Percentiles rank a stretch among this genome's conserved stretches.
phyloP scores from a whole-genome alignment of 2,113 vertebrate genomes.

The Gambusia holbrooki region DNA sequence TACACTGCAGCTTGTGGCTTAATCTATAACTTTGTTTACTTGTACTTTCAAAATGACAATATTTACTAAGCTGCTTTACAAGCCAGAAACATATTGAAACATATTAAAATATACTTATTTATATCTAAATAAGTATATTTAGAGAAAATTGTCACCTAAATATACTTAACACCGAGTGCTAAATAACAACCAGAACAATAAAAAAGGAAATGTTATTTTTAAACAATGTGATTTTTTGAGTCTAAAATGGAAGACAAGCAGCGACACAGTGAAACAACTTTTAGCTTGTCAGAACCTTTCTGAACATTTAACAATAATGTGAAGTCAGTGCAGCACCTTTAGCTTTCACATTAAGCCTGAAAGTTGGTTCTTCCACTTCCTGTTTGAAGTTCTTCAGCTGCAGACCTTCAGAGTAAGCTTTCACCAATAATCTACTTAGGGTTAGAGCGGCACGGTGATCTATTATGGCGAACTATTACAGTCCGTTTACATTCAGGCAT shows the following conservation, averaged over 20 bases:
- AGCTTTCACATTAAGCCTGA: background rate
- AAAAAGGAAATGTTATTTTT: background rate
- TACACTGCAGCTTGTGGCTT: too few species aligned
- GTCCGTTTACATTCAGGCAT: slow-evolving; percentile 18
- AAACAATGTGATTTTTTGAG: background rate
- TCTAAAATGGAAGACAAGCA: background rate
- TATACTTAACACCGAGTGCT: background rate
- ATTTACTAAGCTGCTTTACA: too few species aligned
- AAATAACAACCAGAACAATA: background rate
- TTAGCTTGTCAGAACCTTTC: background rate
- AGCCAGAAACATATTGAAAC: too few species aligned
- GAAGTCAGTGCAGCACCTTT: background rate
- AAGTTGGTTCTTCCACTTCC: background rate
- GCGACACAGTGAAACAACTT: background rate
- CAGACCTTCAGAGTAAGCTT: background rate
- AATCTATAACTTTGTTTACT: too few species aligned
- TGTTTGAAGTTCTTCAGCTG: background rate
- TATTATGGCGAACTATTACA: background rate
- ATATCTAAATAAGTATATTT: too few species aligned
- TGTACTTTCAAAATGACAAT: too few species aligned
- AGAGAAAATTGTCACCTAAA: background rate
- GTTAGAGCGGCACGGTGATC: background rate
- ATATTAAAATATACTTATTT: too few species aligned
- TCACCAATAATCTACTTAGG: background rate
- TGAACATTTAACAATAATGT: background rate